Conservation (phyloP, 2,888 invertebrate species). For the Xanthorhoe spadicearia region DNA sequence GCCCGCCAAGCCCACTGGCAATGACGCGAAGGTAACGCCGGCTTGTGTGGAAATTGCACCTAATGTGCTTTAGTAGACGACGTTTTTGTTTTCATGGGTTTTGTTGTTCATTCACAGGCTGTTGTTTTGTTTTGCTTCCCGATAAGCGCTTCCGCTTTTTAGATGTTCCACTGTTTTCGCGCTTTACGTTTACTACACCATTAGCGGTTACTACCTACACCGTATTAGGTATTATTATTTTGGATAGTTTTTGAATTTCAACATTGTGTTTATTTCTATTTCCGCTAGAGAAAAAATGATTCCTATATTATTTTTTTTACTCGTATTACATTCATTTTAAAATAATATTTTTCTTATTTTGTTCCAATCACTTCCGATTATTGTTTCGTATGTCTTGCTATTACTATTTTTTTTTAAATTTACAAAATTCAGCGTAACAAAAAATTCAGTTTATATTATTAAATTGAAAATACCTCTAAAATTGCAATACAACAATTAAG, state of each 20-base stretch:
- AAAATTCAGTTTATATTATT: too few relatives aligned
- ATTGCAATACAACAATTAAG: too few relatives aligned
- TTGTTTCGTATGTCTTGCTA: background rate
- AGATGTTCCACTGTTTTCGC: slow-evolving; percentile 44
- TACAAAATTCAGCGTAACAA: background rate
- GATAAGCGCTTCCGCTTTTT: slow-evolving; percentile 53
- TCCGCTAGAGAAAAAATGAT: too few relatives aligned
- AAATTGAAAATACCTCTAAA: too few relatives aligned
- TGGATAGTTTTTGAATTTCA: background rate
- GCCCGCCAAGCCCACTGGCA: slow-evolving; percentile 80
- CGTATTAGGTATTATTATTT: too few relatives aligned
- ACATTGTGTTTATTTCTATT: background rate
- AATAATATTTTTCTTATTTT: background rate
- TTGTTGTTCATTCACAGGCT: slow-evolving; percentile 53
- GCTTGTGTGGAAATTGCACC: slow-evolving; percentile 48
- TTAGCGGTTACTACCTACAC: slow-evolving; percentile 18
- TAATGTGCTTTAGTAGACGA: slow-evolving; percentile 53
- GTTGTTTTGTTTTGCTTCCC: slow-evolving; percentile 50
- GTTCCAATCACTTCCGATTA: background rate
- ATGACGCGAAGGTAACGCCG: slow-evolving; percentile 78
- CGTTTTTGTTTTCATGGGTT: slow-evolving; percentile 54
- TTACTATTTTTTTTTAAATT: background rate
- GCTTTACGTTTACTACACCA: slow-evolving; percentile 44
- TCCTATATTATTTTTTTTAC: background rate
- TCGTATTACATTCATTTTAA: background rate